Percentiles rank a stretch among this genome's conserved stretches.
Conservation (phyloP, 2,888 invertebrate genomes). For the Byasa hedistus region DNA sequence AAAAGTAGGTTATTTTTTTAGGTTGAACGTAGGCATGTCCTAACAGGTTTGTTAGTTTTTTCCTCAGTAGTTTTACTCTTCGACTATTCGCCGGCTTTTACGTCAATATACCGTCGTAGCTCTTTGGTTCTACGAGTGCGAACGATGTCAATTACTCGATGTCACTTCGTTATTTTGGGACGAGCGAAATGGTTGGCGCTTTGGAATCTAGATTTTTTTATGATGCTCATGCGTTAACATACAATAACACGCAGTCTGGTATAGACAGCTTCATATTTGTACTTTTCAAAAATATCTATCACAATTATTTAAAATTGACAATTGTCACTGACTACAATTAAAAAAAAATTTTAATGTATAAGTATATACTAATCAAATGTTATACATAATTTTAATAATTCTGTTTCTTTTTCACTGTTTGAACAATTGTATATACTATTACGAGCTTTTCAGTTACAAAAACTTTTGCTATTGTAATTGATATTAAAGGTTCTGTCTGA, state of each 20-base stretch:
- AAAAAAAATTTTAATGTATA: too few species aligned
- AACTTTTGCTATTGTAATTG: too few species aligned
- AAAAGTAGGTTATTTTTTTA: constrained; percentile 9
- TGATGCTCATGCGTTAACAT: not conserved
- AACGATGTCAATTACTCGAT: constrained; percentile 25
- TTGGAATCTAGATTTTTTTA: constrained; percentile 12
- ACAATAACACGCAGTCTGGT: not conserved
- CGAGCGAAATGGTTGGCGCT: constrained; percentile 11
- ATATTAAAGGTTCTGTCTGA: too few species aligned
- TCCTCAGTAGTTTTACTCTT: constrained; percentile 15
- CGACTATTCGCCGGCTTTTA: constrained; percentile 23
- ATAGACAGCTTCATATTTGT: not conserved
- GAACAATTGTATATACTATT: too few species aligned
- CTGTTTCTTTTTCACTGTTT: too few species aligned
- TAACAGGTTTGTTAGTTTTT: constrained; percentile 17
- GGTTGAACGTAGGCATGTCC: constrained; percentile 7
- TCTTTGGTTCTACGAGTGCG: constrained; percentile 17
- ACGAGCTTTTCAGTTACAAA: too few species aligned
- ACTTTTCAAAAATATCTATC: not conserved
- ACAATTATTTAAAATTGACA: too few species aligned
- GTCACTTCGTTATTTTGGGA: constrained; percentile 23
- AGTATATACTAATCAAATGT: too few species aligned
- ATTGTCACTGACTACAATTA: too few species aligned
- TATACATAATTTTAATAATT: too few species aligned
- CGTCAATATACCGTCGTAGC: constrained; percentile 12